Evolutionary conservation across 2,113 vertebrate genomes (phyloP).

Genomic region (Psettodes erumei): DNA sequence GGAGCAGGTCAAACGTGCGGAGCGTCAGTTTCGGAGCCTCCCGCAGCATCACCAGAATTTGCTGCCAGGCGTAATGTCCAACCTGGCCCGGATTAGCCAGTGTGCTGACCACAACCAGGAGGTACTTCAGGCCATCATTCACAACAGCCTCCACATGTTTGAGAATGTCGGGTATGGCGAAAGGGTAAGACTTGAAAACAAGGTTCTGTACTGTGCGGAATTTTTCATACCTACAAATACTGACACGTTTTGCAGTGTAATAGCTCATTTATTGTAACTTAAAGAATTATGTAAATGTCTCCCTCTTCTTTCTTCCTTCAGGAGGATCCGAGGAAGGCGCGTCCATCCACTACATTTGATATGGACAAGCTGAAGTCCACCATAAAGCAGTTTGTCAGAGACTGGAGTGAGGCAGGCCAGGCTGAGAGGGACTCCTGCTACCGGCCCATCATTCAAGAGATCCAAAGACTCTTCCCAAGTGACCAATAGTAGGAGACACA

Average conservation of each 20-base stretch:
- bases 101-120: conserved; percentile 96
- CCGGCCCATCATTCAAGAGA: conserved; percentile 93
- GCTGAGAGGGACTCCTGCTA: conserved; percentile 95
- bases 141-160: conserved; percentile 96
- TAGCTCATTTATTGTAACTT: background rate
- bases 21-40: conserved; percentile 91
- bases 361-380: conserved; percentile 99
- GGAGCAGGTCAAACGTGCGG: conserved; percentile 93
- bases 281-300: background rate
- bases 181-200: conserved; percentile 85
- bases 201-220: background rate
- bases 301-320: conserved; percentile 29
- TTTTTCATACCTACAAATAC: background rate
- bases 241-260: background rate
- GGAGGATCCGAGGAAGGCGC: conserved; percentile 83
- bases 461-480: conserved; percentile 92
- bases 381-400: conserved; percentile 98
- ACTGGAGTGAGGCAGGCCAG: conserved; percentile 95
- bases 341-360: conserved; percentile 95
- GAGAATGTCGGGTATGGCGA: conserved; percentile 97
- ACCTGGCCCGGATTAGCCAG: conserved; percentile 89
- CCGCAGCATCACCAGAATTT: conserved; percentile 89
- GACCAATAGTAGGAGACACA: conserved; percentile 88
- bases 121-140: conserved; percentile 91
- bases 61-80: conserved; percentile 90